A percentile compares a stretch with the other conserved stretches of the same genome.
phyloP scores from a whole-genome alignment of 1,140 invertebrate species.

The Linepithema humile region DNA sequence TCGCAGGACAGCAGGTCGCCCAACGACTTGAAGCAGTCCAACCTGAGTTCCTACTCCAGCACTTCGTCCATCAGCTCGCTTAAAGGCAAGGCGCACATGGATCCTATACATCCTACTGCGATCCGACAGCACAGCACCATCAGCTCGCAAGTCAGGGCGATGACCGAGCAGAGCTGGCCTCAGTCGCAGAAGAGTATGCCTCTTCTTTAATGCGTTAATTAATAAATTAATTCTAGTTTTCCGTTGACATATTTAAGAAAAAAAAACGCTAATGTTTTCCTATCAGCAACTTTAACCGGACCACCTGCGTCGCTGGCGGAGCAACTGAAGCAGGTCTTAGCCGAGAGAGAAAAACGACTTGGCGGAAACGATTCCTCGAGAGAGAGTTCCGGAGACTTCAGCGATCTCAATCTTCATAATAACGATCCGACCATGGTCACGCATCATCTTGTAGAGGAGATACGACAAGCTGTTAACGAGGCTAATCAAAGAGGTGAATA shows the following conservation, averaged over 20 bases:
- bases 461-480: constrained; percentile 92
- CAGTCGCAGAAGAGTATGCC: constrained; percentile 78
- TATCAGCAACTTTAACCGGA: constrained; percentile 79
- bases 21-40: constrained; percentile 80
- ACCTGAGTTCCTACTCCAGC: constrained; percentile 82
- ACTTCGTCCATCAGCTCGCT: constrained; percentile 81
- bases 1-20: constrained; percentile 78
- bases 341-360: constrained; percentile 89
- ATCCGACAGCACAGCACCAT: constrained; percentile 82
- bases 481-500: constrained; percentile 91
- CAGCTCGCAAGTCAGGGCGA: constrained; percentile 82
- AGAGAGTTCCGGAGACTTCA: constrained; percentile 87
- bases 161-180: constrained; percentile 83
- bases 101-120: constrained; percentile 79
- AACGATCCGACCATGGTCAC: constrained; percentile 86
- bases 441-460: constrained; percentile 92
- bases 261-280: constrained; percentile 1
- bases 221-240: background rate
- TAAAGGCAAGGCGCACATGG: constrained; percentile 80
- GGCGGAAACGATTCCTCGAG: constrained; percentile 85
- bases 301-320: constrained; percentile 91
- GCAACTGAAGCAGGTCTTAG: constrained; percentile 92
- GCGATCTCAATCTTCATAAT: constrained; percentile 85
- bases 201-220: background rate
- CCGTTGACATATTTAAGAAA: background rate